phyloP scores from a whole-genome alignment of 2,113 vertebrate species.

The Calypte anna region DNA sequence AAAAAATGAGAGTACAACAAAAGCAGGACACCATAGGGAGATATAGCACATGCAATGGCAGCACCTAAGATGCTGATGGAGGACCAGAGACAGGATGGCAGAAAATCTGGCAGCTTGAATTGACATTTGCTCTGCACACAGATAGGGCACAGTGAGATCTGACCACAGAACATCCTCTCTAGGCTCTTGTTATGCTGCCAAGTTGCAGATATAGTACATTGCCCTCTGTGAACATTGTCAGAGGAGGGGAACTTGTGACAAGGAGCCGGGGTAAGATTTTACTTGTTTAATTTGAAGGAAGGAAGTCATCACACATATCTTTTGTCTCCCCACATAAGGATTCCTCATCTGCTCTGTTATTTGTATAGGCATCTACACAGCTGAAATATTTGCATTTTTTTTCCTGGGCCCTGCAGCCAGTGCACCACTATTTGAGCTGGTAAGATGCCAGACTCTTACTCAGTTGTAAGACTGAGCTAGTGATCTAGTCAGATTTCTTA shows the following conservation, averaged over 20 bases:
- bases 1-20: not conserved
- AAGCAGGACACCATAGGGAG: not conserved
- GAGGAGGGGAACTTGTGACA: not conserved
- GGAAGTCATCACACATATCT: not conserved
- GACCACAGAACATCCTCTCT: not conserved
- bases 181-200: not conserved
- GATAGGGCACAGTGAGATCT: not conserved
- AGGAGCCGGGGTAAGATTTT: not conserved
- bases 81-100: not conserved
- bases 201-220: not conserved
- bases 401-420: conserved; percentile 10
- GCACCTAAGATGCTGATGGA: not conserved
- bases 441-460: conserved; percentile 34
- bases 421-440: conserved; percentile 39
- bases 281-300: conserved; percentile 14
- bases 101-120: not conserved
- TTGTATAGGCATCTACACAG: conserved; percentile 21
- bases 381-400: conserved; percentile 48
- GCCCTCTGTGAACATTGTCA: not conserved
- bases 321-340: not conserved
- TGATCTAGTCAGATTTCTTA: not conserved
- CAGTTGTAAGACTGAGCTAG: conserved; percentile 16
- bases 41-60: not conserved
- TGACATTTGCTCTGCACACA: not conserved
- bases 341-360: conserved; percentile 43